Base-by-base conservation (phyloP, 2,888 invertebrate genomes). In the Ypsolopha scabrella region DNA sequence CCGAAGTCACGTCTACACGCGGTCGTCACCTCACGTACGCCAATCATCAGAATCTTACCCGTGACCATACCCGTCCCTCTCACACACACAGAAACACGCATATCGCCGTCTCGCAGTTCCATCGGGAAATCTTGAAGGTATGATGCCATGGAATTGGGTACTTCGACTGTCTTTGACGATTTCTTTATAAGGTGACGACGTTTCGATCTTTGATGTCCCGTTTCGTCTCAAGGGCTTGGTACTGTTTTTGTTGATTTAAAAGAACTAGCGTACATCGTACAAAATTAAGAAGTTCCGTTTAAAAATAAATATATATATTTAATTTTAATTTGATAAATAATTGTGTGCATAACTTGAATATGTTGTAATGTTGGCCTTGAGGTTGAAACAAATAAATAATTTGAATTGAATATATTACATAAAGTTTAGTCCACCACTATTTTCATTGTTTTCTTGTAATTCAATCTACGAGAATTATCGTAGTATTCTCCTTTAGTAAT, bases 71-170 rank as follows among this genome's bases (percentile, higher is more conserved):
- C 66, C 48, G 54, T 74, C 77, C 65, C 72, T 57, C 56, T 77
- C 68, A 51, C 59, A 50, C 65, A 6, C 41, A 55, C 9, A 3
- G 2, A 6, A 46, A 44, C 24, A 50, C 45, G 43, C 41, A 14
- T 54, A 62, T 68, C 54, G 38, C 56, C 51, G 52, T 65, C 71
- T 65, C 57, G 55, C 43, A 67, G 70, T 72, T 76, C 83, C 83
- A 68, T 70, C 76, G 81, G 85, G 83, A 83, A 83, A 83, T 83
- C 80, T 79, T 79, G 73, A 80, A 75, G 72, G 71, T 75, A 74
- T 72, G 65, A 57, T 55, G 68, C 64, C 65, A 61, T 67, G 24
- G 24, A 79, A 81, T 81, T 81, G 81, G 82, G 78, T 80, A 76
- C 80, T 83, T 80, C 81, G 82, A 82, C 80, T 6, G 10, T 24